These are phyloP conservation scores for Ammodytes marinus DNA, from an alignment of 2,113 vertebrate species.

Conservation along the genomic window DNA sequence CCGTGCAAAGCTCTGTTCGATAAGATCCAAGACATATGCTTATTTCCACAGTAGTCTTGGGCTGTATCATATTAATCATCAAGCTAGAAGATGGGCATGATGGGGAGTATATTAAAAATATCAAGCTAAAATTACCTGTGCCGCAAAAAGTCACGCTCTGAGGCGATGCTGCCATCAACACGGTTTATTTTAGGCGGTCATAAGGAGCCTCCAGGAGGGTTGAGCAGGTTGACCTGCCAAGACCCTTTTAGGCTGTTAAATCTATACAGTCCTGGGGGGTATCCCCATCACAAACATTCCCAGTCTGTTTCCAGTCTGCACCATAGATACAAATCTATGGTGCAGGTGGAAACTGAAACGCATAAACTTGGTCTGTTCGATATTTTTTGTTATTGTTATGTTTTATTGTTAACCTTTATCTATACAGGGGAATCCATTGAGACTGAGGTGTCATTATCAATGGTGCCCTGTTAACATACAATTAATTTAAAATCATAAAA, in stretches of 20 bases:
- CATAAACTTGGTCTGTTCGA: background rate
- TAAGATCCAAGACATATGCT: conserved; percentile 15
- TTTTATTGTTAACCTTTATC: too few relatives aligned
- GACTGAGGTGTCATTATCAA: too few relatives aligned
- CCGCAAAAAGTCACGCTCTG: conserved; percentile 55
- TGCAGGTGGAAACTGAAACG: conserved; percentile 15
- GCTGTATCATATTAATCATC: conserved; percentile 36
- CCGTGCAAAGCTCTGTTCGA: background rate
- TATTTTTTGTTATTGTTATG: background rate
- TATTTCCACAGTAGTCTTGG: conserved; percentile 17
- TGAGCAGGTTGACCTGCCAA: conserved; percentile 41
- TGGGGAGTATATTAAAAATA: conserved; percentile 64
- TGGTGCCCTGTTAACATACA: too few relatives aligned
- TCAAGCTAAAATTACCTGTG: conserved; percentile 63
- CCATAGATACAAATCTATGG: background rate
- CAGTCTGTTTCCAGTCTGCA: too few relatives aligned
- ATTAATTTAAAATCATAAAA: too few relatives aligned
- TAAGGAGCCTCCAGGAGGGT: conserved; percentile 53
- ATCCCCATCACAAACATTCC: too few relatives aligned
- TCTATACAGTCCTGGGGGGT: too few relatives aligned
- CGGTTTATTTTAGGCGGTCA: conserved; percentile 75
- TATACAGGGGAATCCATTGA: too few relatives aligned
- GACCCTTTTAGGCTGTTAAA: conserved; percentile 34
- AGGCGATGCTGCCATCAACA: conserved; percentile 53
- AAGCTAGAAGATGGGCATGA: conserved; percentile 47